Base-by-base conservation (phyloP, 2,797 vertebrate species). In the Mormyrus proboscirostris region DNA sequence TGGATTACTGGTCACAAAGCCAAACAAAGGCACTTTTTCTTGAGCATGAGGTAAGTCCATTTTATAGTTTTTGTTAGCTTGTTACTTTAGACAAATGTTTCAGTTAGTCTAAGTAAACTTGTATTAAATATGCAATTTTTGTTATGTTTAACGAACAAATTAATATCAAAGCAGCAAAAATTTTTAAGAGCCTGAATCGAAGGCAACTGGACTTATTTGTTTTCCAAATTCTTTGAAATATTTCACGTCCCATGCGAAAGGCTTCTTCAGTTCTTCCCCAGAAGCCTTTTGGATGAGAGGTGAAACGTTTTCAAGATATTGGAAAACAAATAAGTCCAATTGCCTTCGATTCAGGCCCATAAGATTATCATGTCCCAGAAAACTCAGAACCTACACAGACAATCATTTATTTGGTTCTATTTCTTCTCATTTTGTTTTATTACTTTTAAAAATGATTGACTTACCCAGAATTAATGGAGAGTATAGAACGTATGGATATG, bases 21-120 rank as follows among this genome's bases (percentile, higher is more conserved):
- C 96, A 97, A 88, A 92, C 96, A 91, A 97, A 97, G 91, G 96
- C 96, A 62, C 93, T 97, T 91, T 97, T 97, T 91, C 94, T 97
- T 57, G 96, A 97, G 91, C 96, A 97, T 88, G 96, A 97, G 96
- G 96, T 97, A 95, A 84, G 50, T 90, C 90, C 90, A 59, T 25
- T 51, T 85, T 83, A n/a, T 44, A 4, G 16, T 41, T 47, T 47
- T 8, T n/a, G 19, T 79, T 44, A 79, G 38, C 73, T 44, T 79
- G 41, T 79, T 47, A 47, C 19, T 79, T 79, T 47, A 22, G 19
- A 47, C 16, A 47, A 76, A 19, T 82, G 19, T 47, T 22, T n/a
- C 6, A 25, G 62, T 65, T 25, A 65, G 41, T 41, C 29, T 76
- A 82, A 41, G 33, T 41, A 76, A 82, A 47, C 19, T 22, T n/a